These are phyloP conservation scores for Lamprotornis superbus DNA, from an alignment of 2,113 vertebrate genomes.

Conservation along the genomic window DNA sequence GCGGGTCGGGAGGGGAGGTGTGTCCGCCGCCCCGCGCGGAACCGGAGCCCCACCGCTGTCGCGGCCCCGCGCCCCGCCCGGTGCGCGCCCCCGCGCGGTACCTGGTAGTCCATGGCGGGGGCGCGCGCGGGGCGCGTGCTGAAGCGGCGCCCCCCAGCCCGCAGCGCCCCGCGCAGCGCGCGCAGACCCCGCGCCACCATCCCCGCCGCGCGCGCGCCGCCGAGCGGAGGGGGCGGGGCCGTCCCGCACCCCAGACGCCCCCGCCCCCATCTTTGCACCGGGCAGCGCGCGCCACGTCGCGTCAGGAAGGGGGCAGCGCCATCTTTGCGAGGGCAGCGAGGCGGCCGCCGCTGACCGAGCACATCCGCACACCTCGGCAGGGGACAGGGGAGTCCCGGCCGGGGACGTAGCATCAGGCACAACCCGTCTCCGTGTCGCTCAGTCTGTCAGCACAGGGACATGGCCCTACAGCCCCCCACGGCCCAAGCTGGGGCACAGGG, in stretches of 20 bases:
- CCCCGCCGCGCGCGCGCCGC: not conserved
- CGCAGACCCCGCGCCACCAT: not conserved
- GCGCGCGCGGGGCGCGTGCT: conserved; percentile 71
- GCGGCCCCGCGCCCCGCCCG: not conserved
- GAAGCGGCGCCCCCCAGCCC: not conserved
- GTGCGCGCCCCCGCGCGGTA: conserved; percentile 33
- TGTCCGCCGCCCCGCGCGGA: not conserved
- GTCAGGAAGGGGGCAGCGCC: rapidly evolving
- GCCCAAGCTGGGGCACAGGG: not conserved
- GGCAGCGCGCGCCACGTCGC: not conserved
- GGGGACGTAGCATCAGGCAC: not conserved
- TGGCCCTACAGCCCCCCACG: not conserved
- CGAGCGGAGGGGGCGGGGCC: not conserved
- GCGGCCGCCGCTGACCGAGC: no score
- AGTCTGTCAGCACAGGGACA: no score
- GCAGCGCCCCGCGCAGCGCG: not conserved
- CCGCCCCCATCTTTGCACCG: not conserved
- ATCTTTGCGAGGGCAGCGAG: not conserved
- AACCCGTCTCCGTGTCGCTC: not conserved
- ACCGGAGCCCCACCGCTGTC: not conserved
- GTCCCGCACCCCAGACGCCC: rapidly evolving
- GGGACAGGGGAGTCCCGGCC: not conserved
- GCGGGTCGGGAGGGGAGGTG: not conserved
- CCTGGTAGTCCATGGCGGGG: conserved; percentile 89
- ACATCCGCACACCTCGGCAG: rapidly evolving